These are phyloP conservation scores for Barnardius zonarius DNA, from an alignment of 2,113 vertebrate species.

Conservation along the genomic window DNA sequence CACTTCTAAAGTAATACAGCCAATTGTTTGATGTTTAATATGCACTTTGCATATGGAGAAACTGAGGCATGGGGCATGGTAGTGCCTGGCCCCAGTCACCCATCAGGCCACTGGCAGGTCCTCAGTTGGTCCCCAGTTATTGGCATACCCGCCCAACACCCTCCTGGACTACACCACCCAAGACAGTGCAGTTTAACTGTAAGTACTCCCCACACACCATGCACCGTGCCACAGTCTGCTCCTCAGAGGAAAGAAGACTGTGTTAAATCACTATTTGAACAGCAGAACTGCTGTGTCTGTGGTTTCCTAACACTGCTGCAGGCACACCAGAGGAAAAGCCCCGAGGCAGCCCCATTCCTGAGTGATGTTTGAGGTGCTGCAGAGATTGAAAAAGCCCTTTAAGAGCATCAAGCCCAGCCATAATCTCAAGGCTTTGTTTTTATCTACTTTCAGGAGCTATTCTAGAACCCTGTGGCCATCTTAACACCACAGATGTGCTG, in stretches of 20 bases:
- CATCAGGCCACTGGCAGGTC: neutral
- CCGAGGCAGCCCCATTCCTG: neutral
- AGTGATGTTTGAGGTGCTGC: fast-evolving
- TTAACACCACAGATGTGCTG: neutral
- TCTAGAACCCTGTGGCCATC: neutral
- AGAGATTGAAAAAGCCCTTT: neutral
- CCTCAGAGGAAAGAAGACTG: neutral
- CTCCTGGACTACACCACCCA: neutral
- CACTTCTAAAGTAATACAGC: neutral
- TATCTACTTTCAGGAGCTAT: neutral
- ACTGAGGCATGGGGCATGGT: neutral
- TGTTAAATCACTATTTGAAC: neutral
- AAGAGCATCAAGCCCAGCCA: neutral
- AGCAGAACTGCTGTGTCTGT: fast-evolving
- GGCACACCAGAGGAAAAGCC: neutral
- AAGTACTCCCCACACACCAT: neutral
- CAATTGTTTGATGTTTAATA: neutral
- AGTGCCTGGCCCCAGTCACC: neutral
- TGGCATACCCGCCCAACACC: fast-evolving
- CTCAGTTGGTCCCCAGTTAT: neutral
- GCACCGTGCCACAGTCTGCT: neutral
- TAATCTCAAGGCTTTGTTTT: neutral
- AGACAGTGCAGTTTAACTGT: fast-evolving
- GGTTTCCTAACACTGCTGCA: neutral
- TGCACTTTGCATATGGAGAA: neutral